Percentiles rank a stretch among this genome's conserved stretches.
Conservation (phyloP, 2,888 invertebrate genomes). For the Cephonodes hylas region DNA sequence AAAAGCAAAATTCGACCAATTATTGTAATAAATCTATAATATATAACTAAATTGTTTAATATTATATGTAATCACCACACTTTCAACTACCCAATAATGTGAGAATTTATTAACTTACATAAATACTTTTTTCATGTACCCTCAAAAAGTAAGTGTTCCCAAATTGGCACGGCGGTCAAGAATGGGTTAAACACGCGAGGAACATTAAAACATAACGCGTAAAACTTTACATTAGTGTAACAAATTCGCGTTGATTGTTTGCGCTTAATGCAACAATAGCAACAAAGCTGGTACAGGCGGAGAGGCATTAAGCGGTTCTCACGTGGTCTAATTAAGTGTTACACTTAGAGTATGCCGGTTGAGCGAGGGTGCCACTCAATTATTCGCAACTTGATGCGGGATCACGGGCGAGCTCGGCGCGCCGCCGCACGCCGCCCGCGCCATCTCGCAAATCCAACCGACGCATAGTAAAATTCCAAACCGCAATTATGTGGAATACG, state of each 20-base stretch:
- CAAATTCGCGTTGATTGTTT: constrained; percentile 47
- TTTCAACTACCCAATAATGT: too few relatives aligned
- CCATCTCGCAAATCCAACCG: constrained; percentile 53
- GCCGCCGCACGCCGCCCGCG: constrained; percentile 14
- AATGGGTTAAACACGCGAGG: not conserved
- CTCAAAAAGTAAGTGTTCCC: too few relatives aligned
- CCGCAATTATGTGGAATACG: constrained; percentile 68
- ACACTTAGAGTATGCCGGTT: constrained; percentile 56
- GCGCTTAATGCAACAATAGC: constrained; percentile 54
- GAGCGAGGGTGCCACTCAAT: constrained; percentile 65
- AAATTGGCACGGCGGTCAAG: too few relatives aligned
- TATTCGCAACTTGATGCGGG: constrained; percentile 74
- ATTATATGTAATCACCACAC: too few relatives aligned
- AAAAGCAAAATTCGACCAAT: too few relatives aligned
- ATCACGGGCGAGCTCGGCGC: constrained; percentile 48
- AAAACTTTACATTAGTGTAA: constrained; percentile 21
- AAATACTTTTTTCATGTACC: too few relatives aligned
- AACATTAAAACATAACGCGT: constrained; percentile 21
- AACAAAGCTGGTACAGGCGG: constrained; percentile 44
- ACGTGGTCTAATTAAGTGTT: constrained; percentile 74
- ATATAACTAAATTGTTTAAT: too few relatives aligned
- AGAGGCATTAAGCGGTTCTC: constrained; percentile 61
- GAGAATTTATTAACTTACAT: too few relatives aligned
- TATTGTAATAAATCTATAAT: too few relatives aligned
- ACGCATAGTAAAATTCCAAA: constrained; percentile 62